Conservation (phyloP, 2,888 invertebrate genomes). For the Liodrosophila aerea region DNA sequence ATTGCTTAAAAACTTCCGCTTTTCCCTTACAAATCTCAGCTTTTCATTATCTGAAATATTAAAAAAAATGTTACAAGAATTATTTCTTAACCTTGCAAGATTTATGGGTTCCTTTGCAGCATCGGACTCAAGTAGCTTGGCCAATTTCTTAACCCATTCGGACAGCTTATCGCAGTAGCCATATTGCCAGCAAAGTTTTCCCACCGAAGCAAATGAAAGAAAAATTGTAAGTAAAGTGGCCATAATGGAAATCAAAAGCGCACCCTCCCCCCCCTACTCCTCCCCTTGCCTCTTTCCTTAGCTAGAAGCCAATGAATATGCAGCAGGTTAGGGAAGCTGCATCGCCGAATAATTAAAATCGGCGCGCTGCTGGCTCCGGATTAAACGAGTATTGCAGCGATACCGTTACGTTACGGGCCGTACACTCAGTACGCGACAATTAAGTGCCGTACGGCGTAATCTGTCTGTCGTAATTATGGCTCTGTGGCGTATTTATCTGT, state of each 20-base stretch:
- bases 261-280: conserved; percentile 1
- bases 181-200: conserved; percentile 55
- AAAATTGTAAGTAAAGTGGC: conserved; percentile 28
- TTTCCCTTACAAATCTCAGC: no score
- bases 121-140: conserved; percentile 15
- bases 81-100: conserved; percentile 3
- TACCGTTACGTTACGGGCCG: conserved; percentile 45
- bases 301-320: conserved; percentile 41
- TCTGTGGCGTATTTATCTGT: conserved; percentile 73
- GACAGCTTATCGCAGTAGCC: conserved; percentile 53
- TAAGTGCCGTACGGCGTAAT: conserved; percentile 68
- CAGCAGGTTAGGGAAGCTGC: no score
- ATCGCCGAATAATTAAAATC: conserved; percentile 77
- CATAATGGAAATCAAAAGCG: conserved; percentile 66
- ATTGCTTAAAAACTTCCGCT: no score
- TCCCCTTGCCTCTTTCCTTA: not conserved
- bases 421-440: conserved; percentile 58
- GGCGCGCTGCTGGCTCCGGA: conserved; percentile 51
- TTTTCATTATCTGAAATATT: no score
- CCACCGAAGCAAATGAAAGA: conserved; percentile 8
- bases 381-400: conserved; percentile 31
- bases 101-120: conserved; percentile 35
- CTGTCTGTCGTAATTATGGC: conserved; percentile 79
- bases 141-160: conserved; percentile 36
- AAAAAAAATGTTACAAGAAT: not conserved